These are phyloP conservation scores for Himalopsyche kuldschensis DNA, from an alignment of 2,888 invertebrate species.

Conservation along the genomic window DNA sequence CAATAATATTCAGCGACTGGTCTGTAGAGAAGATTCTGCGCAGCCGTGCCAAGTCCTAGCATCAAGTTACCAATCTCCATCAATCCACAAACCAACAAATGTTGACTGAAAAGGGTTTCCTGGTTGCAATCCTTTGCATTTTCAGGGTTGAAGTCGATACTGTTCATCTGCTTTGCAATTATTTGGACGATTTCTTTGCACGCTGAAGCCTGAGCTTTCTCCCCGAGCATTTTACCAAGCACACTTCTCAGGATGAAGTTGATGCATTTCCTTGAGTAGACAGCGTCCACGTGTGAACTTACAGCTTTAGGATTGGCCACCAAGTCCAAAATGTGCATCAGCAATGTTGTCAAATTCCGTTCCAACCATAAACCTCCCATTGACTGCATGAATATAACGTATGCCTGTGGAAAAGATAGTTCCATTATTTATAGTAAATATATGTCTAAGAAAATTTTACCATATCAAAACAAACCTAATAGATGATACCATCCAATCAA, in stretches of 20 bases:
- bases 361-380: conserved; percentile 96
- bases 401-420: conserved; percentile 66
- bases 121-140: conserved; percentile 90
- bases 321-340: conserved; percentile 89
- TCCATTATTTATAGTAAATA: neutral
- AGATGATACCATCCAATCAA: conserved; percentile 4
- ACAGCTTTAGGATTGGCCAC: conserved; percentile 96
- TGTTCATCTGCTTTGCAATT: conserved; percentile 92
- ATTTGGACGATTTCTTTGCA: conserved; percentile 92
- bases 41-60: conserved; percentile 90
- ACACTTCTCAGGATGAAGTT: conserved; percentile 91
- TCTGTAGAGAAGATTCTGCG: conserved; percentile 88
- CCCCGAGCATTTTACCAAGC: conserved; percentile 91
- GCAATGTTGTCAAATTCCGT: conserved; percentile 80
- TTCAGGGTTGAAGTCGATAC: conserved; percentile 89
- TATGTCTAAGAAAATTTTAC: conserved; percentile 13
- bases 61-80: conserved; percentile 92
- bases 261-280: conserved; percentile 96
- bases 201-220: conserved; percentile 95
- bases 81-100: conserved; percentile 87
- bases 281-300: conserved; percentile 95
- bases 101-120: conserved; percentile 88
- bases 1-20: conserved; percentile 72
- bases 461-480: neutral
- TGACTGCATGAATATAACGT: conserved; percentile 91